These are phyloP conservation scores for Chorisops tibialis DNA, from an alignment of 2,888 invertebrate species.

Conservation along the genomic window DNA sequence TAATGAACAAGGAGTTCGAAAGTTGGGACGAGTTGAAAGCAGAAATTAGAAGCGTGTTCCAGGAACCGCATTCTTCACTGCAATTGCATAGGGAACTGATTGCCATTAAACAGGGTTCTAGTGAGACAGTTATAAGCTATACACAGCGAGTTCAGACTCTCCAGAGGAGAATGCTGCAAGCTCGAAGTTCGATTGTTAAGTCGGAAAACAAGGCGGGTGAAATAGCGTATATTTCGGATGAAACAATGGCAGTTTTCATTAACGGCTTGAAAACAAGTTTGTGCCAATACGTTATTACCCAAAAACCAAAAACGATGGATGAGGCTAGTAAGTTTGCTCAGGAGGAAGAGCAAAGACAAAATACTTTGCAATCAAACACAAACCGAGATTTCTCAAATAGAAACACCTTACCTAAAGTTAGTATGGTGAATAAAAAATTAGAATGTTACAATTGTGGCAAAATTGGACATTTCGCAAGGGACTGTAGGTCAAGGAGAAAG, in stretches of 20 bases:
- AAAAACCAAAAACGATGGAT: conserved; percentile 17
- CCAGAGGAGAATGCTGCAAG: neutral
- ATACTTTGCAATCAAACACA: too few relatives aligned
- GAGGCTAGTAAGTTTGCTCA: conserved; percentile 7
- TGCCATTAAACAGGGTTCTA: neutral
- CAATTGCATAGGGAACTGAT: neutral
- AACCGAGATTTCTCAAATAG: too few relatives aligned
- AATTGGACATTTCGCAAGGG: neutral
- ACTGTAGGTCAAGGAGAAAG: neutral
- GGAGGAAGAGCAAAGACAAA: neutral
- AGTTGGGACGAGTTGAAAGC: conserved; percentile 1
- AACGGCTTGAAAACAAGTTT: neutral
- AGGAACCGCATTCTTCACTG: neutral
- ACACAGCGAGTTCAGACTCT: neutral
- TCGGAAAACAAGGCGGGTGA: neutral
- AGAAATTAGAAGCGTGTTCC: neutral
- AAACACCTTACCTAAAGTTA: neutral
- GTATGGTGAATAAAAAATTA: neutral
- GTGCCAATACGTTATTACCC: conserved; percentile 17
- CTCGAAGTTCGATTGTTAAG: neutral
- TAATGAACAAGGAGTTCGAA: conserved; percentile 23
- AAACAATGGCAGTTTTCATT: neutral
- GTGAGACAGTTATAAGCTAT: neutral
- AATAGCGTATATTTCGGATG: neutral
- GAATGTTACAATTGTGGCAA: neutral